Evolutionary conservation across 92 coral and sea anemone species (phyloP).

Genomic region (Metridium senile): DNA sequence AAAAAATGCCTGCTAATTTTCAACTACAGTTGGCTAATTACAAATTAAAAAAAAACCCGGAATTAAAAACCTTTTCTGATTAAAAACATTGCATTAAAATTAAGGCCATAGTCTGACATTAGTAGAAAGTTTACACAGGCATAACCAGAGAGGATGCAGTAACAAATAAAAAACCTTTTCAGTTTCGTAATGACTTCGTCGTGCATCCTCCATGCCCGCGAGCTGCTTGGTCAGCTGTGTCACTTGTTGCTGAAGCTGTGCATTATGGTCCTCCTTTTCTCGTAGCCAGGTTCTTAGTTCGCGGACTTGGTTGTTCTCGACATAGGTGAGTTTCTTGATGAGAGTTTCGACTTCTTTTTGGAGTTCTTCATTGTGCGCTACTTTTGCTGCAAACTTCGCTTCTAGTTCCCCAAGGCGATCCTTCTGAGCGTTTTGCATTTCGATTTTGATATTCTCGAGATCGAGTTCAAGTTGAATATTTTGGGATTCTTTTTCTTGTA

Average conservation of each 20-base stretch:
- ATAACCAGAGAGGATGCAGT: background rate
- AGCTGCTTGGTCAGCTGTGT: slow-evolving; percentile 83
- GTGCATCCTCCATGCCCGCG: slow-evolving; percentile 73
- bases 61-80: background rate
- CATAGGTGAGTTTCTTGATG: slow-evolving; percentile 34
- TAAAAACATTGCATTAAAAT: background rate
- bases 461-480: slow-evolving; percentile 45
- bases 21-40: no score
- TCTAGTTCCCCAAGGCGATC: slow-evolving; percentile 39
- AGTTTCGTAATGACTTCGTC: slow-evolving; percentile 66
- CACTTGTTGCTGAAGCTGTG: slow-evolving; percentile 67
- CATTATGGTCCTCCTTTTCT: slow-evolving; percentile 50
- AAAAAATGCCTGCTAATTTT: no score
- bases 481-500: slow-evolving; percentile 44
- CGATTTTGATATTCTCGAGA: slow-evolving; percentile 31
- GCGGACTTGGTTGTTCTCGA: slow-evolving; percentile 42
- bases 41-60: no score
- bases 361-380: slow-evolving; percentile 47
- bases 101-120: slow-evolving; percentile 39
- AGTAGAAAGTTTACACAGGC: background rate
- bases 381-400: slow-evolving; percentile 30
- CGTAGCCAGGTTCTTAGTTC: slow-evolving; percentile 51
- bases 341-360: slow-evolving; percentile 53
- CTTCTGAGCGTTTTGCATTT: slow-evolving; percentile 22
- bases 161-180: slow-evolving; percentile 67